Evolutionary conservation across 2,888 invertebrate genomes (phyloP), one percentile per base, ranked within the genome.

Genomic region (Diaprepes abbreviatus): DNA sequence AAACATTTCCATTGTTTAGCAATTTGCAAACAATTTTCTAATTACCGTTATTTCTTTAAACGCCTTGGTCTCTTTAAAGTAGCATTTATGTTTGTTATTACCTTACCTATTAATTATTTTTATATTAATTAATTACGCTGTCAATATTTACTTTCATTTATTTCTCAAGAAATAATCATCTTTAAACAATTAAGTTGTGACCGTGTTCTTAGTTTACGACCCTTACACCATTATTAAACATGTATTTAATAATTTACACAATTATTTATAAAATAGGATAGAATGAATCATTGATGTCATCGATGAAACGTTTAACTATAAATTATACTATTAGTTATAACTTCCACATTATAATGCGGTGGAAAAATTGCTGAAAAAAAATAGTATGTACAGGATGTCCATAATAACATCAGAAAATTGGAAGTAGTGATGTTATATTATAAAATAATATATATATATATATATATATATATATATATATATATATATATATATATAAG

Each of bases 231-330:
- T 24, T 28, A 28, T 50, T 45, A 40, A 9, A 9, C n/a, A n/a
- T 43, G 10, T 9, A 35, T n/a, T n/a, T n/a, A 35, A 10, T 50
- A 50, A 28, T 50, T 14, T 16, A 28, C 16, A 28, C 14, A 28
- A 50, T 45, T 21, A 12, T 28, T 50, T 14, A 50, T 28, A 28
- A 50, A 31, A 45, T 24, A 50, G 6, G 10, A 28, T 50, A 28
- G 48, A 50, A 24, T 10, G 6, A 6, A 12, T 45, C 31, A 28
- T 50, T 14, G 28, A 28, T 28, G 28, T 50, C 31, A 28, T 50
- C 28, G 28, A 28, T 28, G 28, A 50, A 28, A 16, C 28, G 28
- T 24, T 12, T 45, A 10, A 19, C 4, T 43, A 19, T 21, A 24
- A 4, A 21, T 45, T 45, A 12, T n/a, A 6, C n/a, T 35, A n/a